Conservation (phyloP, 2,113 vertebrate species). For the Turnix velox region DNA sequence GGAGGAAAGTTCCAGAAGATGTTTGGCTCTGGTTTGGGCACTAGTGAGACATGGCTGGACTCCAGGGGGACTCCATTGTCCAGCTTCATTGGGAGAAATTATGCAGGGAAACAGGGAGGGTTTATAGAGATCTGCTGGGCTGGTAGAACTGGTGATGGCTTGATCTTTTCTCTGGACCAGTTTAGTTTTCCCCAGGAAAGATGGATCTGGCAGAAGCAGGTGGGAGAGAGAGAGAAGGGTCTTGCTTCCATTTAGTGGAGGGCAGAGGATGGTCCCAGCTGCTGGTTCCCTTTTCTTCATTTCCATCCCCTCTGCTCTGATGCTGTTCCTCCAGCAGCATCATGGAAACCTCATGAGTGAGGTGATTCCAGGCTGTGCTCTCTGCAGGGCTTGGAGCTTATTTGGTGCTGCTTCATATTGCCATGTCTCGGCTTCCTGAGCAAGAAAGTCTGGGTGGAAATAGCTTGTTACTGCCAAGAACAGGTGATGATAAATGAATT, state of each 20-base stretch:
- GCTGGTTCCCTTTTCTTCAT: not conserved
- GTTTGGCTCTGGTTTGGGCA: not conserved
- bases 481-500: not conserved
- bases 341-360: not conserved
- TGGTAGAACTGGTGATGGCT: too few relatives aligned
- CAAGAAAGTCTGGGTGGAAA: not conserved
- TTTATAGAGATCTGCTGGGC: not conserved
- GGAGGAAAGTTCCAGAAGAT: not conserved
- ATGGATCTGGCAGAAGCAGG: rapidly evolving
- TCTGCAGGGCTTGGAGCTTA: not conserved
- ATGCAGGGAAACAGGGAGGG: not conserved
- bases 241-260: rapidly evolving
- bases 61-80: not conserved
- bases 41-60: not conserved
- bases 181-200: not conserved
- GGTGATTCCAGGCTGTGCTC: not conserved
- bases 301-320: not conserved
- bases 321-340: not conserved
- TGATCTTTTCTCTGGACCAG: not conserved
- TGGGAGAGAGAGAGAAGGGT: not conserved
- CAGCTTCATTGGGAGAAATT: not conserved
- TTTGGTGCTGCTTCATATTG: not conserved
- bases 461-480: not conserved
- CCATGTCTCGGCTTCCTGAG: not conserved
- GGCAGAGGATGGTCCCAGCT: not conserved